Evolutionary conservation across 2,113 vertebrate genomes (phyloP), one percentile per base, ranked within the genome.

Genomic region (Phocoena phocoena): DNA sequence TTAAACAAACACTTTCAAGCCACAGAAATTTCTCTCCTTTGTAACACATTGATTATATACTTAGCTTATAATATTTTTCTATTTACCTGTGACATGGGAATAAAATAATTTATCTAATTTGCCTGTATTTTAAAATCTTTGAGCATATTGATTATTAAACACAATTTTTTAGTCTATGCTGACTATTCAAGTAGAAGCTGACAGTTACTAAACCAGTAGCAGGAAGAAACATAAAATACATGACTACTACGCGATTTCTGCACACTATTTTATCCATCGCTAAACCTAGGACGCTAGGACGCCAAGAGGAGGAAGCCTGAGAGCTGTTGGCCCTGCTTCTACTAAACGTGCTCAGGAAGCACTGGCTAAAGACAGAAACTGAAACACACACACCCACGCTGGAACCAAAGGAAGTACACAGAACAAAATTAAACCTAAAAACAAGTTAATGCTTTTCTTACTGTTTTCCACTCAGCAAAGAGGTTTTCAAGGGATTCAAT

Each of bases 401-500:
- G 44, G 13, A 80, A 13, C 33, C 25, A 41, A 82, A 13, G 0
- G 21, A 25, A 41, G 36, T 8, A 21, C n/a, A 70, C 41, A 33
- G 26, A 70, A 33, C 8, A 44, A 79, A 77, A 85, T 15, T 38
- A 33, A 71, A 67, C 33, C 8, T 47, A 11, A 14, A 80, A 70
- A 11, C 11, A 11, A 5, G 2, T 0, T 14, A 28, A 68, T 17
- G 3, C 50, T 71, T 58, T 81, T 84, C 98, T 98, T 98, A 99
- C 99, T 97, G 86, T 98, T 96, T 99, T 99, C 95, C 98, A 99
- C 77, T 97, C 98, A 50, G 98, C 85, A 63, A 99, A 88, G 96
- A 98, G 98, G 21, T 65, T 98, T 98, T 99, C 99, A 53, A 99
- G 98, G 88, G 97, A 93, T n/a, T 85, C 95, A 21, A 98, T 98